A percentile compares a stretch with the other conserved stretches of the same genome.
phyloP scores from a whole-genome alignment of 2,888 invertebrate genomes.

The Drosophila mettleri region DNA sequence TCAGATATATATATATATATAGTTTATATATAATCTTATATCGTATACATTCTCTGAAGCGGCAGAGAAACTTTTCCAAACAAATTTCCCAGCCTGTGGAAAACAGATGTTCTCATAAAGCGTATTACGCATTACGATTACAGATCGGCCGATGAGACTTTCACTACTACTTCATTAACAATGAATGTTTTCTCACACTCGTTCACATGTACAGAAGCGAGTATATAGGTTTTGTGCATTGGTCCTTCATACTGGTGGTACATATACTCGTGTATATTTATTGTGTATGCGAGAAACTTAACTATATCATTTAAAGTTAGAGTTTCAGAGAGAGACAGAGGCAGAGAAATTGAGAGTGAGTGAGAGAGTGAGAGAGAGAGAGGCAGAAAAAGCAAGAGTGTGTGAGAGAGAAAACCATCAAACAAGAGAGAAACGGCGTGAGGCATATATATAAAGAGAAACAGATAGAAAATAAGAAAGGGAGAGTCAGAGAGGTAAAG shows the following conservation, averaged over 20 bases:
- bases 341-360: background rate
- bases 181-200: background rate
- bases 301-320: too few species aligned
- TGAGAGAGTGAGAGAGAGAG: background rate
- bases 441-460: too few species aligned
- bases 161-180: background rate
- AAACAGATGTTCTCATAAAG: background rate
- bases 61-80: background rate
- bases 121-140: conserved; percentile 1
- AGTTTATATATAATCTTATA: background rate
- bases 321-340: background rate
- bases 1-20: background rate
- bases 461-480: background rate
- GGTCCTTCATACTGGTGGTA: too few species aligned
- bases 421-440: too few species aligned
- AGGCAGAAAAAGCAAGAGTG: too few species aligned
- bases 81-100: background rate
- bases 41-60: background rate
- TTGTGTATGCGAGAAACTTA: too few species aligned
- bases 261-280: too few species aligned
- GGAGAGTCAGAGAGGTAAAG: background rate
- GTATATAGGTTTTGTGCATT: background rate
- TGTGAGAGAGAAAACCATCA: too few species aligned
- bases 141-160: background rate
- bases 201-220: background rate